A percentile compares a stretch with the other conserved stretches of the same genome.
Conservation (phyloP, 64 coral and sea anemone genomes). For the Montipora capricornis region DNA sequence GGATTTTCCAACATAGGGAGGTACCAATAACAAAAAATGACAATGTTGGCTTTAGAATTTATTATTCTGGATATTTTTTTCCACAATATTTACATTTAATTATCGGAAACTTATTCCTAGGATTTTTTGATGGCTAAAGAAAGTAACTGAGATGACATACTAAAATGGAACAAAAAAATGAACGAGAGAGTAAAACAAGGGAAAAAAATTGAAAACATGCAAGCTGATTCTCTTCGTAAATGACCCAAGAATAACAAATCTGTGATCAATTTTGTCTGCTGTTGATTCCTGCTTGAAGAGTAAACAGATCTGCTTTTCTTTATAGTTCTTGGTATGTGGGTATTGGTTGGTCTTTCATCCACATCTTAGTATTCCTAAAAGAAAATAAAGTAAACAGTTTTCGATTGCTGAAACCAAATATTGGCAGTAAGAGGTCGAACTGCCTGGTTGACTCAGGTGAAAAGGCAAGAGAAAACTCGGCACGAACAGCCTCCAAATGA, state of each 20-base stretch:
- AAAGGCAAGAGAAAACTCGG: not conserved
- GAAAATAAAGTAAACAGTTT: not conserved
- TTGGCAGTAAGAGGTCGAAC: not conserved
- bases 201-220: too few relatives aligned
- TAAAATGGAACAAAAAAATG: too few relatives aligned
- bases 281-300: not conserved
- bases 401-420: not conserved
- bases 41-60: not conserved
- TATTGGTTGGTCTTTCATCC: not conserved
- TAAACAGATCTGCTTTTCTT: not conserved
- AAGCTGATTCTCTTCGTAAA: too few relatives aligned
- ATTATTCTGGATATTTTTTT: not conserved
- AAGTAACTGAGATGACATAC: too few relatives aligned
- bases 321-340: not conserved
- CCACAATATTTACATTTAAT: slow-evolving; percentile 3
- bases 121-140: too few relatives aligned
- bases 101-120: not conserved
- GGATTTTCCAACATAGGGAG: not conserved
- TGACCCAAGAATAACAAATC: not conserved
- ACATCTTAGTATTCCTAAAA: not conserved
- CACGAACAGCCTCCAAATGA: too few relatives aligned
- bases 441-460: not conserved
- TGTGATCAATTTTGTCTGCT: not conserved
- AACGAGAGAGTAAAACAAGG: too few relatives aligned
- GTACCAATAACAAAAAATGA: not conserved